These are phyloP conservation scores for Palythoa heliodiscus DNA, from an alignment of 92 coral and sea anemone genomes.

Conservation along the genomic window DNA sequence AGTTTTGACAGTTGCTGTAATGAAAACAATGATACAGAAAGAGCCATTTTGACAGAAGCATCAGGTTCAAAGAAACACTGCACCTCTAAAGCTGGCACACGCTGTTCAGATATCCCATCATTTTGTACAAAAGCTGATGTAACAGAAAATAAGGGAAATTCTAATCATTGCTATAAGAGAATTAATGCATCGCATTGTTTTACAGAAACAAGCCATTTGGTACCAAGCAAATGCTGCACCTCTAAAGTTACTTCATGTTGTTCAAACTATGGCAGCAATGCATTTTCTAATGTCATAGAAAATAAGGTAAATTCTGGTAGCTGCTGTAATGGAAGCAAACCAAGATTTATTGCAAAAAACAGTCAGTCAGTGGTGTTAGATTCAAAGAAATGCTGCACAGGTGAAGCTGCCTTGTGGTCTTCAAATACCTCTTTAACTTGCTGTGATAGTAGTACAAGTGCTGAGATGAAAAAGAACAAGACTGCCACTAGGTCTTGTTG, in stretches of 20 bases:
- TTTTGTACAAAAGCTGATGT: background rate
- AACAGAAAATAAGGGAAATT: too few species aligned
- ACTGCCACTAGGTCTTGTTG: background rate
- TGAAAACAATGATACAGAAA: background rate
- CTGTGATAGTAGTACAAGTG: background rate
- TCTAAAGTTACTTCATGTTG: background rate
- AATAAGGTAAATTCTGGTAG: background rate
- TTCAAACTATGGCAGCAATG: background rate
- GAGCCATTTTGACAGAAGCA: background rate
- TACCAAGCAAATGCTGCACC: background rate
- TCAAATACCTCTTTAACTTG: background rate
- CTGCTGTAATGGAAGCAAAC: background rate
- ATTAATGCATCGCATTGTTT: too few species aligned
- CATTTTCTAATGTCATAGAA: background rate
- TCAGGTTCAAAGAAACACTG: slow-evolving; percentile 4
- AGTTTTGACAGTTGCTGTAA: background rate
- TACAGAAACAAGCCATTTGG: background rate
- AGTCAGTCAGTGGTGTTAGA: background rate
- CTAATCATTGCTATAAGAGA: too few species aligned
- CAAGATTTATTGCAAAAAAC: background rate
- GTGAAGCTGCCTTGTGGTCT: background rate
- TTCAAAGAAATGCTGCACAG: background rate
- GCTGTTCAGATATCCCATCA: background rate
- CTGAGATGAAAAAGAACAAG: background rate
- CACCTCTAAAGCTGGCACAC: background rate